Base-by-base conservation (phyloP, 2,113 vertebrate genomes). In the Murina feae region DNA sequence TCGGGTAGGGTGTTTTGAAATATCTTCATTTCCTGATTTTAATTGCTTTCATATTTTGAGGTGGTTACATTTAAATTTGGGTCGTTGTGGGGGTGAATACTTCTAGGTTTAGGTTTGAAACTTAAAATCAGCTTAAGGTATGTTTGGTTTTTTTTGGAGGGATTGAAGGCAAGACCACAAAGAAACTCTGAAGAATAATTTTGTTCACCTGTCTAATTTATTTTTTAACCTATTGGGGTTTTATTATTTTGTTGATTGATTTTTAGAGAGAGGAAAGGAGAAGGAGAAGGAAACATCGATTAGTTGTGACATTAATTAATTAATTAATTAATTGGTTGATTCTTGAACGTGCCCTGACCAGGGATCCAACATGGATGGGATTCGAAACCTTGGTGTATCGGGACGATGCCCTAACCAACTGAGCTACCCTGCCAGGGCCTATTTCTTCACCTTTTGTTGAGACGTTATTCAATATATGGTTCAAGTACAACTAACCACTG, bases 111-210 rank as follows among this genome's bases (percentile, higher is more conserved):
- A 42, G 2, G 14, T 63, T 39, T 81, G 79, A 89, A 94, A 89
- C 6, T 78, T 72, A 14, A 44, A 84, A 65, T 28, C 11, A 21
- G 25, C 18, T n/a, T 47, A 10, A 30, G 1, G 21, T 49, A 16
- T 14, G 17, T 81, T 94, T 76, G 21, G 21, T 11, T 30, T 35
- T 75, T 84, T 66, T 32, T 21, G 53, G 37, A 76, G 9, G 30
- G 20, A 12, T 16, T 44, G 10, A 86, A 49, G 25, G 72, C 17
- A 58, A 75, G 44, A 23, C 32, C 8, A 17, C 47, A 5, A 83
- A 90, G 65, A 88, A 92, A 94, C 25, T 80, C 35, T 42, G 76
- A 87, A 83, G 44, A 86, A 90, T 44, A 82, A 86, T 89, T 86
- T 81, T 74, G 44, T 86, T 92, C 25, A 75, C 32, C 9, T 72